These are phyloP conservation scores for Athalia circularis DNA, from an alignment of 2,888 invertebrate species.

Conservation along the genomic window DNA sequence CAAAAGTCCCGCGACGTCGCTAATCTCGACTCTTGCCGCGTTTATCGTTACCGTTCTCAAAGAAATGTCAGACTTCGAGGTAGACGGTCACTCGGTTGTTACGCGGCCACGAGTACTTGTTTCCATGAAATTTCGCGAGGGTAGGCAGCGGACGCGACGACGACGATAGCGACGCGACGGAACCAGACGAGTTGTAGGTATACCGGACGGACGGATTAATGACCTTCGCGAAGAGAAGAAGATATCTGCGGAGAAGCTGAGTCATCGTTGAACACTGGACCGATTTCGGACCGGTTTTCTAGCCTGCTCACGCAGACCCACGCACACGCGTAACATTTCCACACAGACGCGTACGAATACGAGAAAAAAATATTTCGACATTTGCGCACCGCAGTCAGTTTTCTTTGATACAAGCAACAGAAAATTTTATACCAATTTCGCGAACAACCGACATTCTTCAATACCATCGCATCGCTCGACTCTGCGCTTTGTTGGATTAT, in stretches of 20 bases:
- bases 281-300: conserved; percentile 8
- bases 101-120: neutral
- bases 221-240: neutral
- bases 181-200: neutral
- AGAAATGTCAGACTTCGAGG: neutral
- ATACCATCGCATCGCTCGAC: too few species aligned
- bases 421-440: too few species aligned
- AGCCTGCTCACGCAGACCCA: neutral
- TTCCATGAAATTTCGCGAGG: neutral
- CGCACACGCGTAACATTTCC: too few species aligned
- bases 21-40: too few species aligned
- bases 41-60: neutral
- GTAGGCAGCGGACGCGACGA: neutral
- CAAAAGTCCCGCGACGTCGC: neutral
- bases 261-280: neutral
- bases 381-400: too few species aligned
- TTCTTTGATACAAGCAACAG: too few species aligned
- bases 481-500: neutral
- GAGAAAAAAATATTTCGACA: neutral
- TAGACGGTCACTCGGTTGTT: too few species aligned
- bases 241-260: neutral
- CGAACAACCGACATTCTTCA: too few species aligned
- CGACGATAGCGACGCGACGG: neutral
- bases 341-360: neutral
- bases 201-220: conserved; percentile 1